Evolutionary conservation across 30 jellyfish, hydroid and myxozoan species (phyloP), one percentile per base, ranked within the genome.

Genomic region (Sanderia malayensis): DNA sequence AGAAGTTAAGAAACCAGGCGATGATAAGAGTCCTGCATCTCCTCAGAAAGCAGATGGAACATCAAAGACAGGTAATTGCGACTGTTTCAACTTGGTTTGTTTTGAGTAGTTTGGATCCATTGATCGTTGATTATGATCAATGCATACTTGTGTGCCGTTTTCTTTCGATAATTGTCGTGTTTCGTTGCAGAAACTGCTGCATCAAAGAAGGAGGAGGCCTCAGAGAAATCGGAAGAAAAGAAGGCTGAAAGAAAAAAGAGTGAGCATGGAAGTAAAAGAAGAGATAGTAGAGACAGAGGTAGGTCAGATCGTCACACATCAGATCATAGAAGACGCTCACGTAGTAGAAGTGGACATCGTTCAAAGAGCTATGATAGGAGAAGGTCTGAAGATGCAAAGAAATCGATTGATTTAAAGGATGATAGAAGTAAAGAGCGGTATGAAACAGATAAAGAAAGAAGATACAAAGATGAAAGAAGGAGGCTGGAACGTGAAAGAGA

Each of bases 401-500:
- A 28, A 30, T 26, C 73, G 13, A 61, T 31, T 17, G 80, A 46
- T 22, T 61, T 80, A 19, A 81, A 28, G 34, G 93, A 61, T 28
- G 30, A 66, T 10, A 60, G 19, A 27, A 66, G 61, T 25, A 24
- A 33, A 22, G 92, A 44, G 34, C 68, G 70, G 44, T 53, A 69
- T 61, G 96, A 84, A 44, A 66, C 63, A n/a, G 95, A 67, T 27
- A 73, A 84, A 69, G 47, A 52, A 58, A 67, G 25, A 31, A 67
- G 25, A 31, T 70, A 96, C 28, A 96, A 92, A 46, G 95, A 85
- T 52, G 76, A 88, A 21, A 78, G 96, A 24, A 74, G 77, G 59
- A 96, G 79, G 55, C 81, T 87, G n/a, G 96, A 92, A 58, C 71
- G 75, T 33, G 98, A 92, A 59, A 65, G 95, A 24, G 84, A 71